Conservation (phyloP, 2,888 invertebrate genomes). For the Theretra japonica region DNA sequence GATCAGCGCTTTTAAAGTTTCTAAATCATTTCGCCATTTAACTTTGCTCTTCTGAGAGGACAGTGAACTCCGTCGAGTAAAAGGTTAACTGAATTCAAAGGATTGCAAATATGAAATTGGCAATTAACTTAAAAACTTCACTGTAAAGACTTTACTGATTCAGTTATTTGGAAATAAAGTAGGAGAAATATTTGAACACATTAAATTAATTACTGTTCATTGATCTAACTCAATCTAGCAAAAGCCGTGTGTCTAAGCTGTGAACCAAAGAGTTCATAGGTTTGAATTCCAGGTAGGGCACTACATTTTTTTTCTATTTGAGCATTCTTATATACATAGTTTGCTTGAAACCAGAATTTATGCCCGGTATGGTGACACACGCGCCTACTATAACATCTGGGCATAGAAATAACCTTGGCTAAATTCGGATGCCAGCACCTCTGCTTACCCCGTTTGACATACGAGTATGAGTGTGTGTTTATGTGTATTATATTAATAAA, state of each 20-base stretch:
- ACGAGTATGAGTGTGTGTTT: no score
- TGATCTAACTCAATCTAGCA: background rate
- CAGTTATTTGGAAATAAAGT: background rate
- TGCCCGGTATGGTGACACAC: no score
- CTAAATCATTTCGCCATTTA: background rate
- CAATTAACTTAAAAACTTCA: conserved; percentile 1
- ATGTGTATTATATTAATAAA: background rate
- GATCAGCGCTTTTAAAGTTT: background rate
- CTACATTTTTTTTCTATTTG: no score
- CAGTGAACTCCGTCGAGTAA: background rate
- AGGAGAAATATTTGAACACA: background rate
- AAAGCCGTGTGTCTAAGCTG: no score
- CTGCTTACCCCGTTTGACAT: no score
- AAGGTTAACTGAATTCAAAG: conserved; percentile 6
- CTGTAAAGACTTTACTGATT: background rate
- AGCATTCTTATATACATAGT: no score
- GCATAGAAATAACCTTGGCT: no score
- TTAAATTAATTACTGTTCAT: background rate
- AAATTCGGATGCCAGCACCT: no score
- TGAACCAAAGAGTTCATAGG: no score
- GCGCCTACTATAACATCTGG: no score
- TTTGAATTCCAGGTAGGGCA: no score
- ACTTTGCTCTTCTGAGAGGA: background rate
- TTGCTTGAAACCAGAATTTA: no score
- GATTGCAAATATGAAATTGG: conserved; percentile 10